Evolutionary conservation across 1,140 invertebrate species (phyloP), one percentile per base, ranked within the genome.

Genomic region (Diprion similis): DNA sequence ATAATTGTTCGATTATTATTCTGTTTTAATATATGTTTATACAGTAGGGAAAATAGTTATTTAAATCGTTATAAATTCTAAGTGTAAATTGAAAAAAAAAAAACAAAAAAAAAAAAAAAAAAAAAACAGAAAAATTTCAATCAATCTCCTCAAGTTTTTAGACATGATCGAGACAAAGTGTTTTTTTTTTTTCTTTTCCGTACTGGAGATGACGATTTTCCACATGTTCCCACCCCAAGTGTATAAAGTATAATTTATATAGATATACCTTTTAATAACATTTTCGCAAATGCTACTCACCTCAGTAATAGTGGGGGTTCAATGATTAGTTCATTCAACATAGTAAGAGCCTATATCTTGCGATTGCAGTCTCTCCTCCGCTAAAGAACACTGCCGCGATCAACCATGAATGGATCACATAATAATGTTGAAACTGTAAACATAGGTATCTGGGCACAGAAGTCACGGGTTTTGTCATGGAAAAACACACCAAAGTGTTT

Each of bases 241-340:
- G 59, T 15, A 17, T 64, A 15, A 15, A 15, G 59, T 15, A 64
- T 64, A 64, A 15, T 15, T 64, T 15, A 64, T 15, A 17, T 64
- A 80, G 72, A 74, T 79, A 75, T 80, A 80, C 72, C 76, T 80
- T 80, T 80, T 81, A 83, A 80, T 80, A 82, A 84, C 81, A 84
- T 80, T 86, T 83, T 84, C 75, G 80, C 83, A 83, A 82, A 78
- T 74, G 83, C 80, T 86, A 86, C 85, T 86, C 85, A 86, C 85
- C 85, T 87, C 76, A 72, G 73, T 59, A 76, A 83, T 75, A 78
- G 51, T 76, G 77, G 76, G 77, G 80, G 79, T 82, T 86, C 83
- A 83, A 81, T 85, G 83, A 80, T 76, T 85, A 86, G 84, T 79
- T 83, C 81, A 80, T 85, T 87, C 82, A 85, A 86, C 81, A 83